Evolutionary conservation across 1,140 invertebrate genomes (phyloP).

Genomic region (Diabrotica virgifera): DNA sequence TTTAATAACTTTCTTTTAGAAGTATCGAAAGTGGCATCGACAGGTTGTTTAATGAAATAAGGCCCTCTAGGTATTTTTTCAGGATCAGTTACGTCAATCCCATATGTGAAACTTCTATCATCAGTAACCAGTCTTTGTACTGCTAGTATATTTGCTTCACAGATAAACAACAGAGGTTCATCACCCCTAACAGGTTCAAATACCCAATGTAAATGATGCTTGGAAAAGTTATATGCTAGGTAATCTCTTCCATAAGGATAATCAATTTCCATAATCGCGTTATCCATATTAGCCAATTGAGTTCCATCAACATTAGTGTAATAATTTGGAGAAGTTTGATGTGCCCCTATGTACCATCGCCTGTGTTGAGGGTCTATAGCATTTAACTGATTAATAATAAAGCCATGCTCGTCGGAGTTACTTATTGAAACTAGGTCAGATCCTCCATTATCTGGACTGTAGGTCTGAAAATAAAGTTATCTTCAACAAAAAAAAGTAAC

Average conservation of each 20-base stretch:
- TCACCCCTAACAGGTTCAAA: slow-evolving; percentile 74
- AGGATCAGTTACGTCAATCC: slow-evolving; percentile 69
- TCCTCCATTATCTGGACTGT: slow-evolving; percentile 58
- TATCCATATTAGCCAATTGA: slow-evolving; percentile 73
- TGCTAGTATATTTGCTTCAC: slow-evolving; percentile 71
- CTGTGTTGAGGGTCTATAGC: slow-evolving; percentile 80
- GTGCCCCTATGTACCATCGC: slow-evolving; percentile 81
- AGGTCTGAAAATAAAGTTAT: slow-evolving; percentile 39
- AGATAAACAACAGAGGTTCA: slow-evolving; percentile 79
- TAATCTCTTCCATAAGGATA: slow-evolving; percentile 52
- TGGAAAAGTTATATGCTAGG: slow-evolving; percentile 67
- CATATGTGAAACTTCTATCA: slow-evolving; percentile 81
- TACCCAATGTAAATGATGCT: slow-evolving; percentile 75
- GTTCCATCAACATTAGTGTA: slow-evolving; percentile 85
- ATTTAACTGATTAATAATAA: slow-evolving; percentile 74
- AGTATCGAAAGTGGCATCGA: slow-evolving; percentile 78
- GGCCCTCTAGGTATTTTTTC: slow-evolving; percentile 81
- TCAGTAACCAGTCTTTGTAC: slow-evolving; percentile 66
- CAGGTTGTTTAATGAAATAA: slow-evolving; percentile 82
- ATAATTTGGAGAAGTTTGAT: slow-evolving; percentile 67
- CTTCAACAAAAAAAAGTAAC: not conserved
- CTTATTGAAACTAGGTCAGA: slow-evolving; percentile 79
- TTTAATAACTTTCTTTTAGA: slow-evolving; percentile 67
- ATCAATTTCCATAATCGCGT: slow-evolving; percentile 63
- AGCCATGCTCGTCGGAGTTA: slow-evolving; percentile 81